Evolutionary conservation across 2,888 invertebrate species (phyloP), one percentile per base, ranked within the genome.

Genomic region (Pycnomerus fuliginosus): DNA sequence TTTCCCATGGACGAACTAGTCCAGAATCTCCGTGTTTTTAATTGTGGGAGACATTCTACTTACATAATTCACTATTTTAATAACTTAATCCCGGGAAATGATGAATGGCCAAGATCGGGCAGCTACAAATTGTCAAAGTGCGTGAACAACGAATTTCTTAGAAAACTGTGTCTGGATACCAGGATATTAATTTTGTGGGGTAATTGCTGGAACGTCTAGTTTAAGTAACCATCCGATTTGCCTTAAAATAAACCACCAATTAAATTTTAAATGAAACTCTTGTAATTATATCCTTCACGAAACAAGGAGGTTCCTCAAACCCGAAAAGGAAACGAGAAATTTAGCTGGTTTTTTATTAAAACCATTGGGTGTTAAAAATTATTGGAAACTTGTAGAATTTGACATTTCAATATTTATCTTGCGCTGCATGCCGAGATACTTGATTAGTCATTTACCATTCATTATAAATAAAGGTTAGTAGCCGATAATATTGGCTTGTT

Each of bases 191-290:
- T 47, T 42, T 47, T 20, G 27, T 37, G 12, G 24, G 42, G 46
- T 47, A 47, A 47, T 47, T 41, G 37, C 42, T 42, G 42, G 42
- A 47, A 42, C 42, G 46, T 47, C 42, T 47, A 47, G 16, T 47
- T 47, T 23, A 37, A 42, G 30, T 42, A 42, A 41, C 17, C 41
- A 47, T 24, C 30, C 16, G 31, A 41, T 40, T 29, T 35, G 13
- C 10, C 10, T 27, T 8, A 13, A 32, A 44, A 31, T 25, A 17
- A 43, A 37, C 28, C 43, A 23, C 25, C 31, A 31, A 36, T 43
- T 31, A 37, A 36, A 32, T 31, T 32, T 11, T 20, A 41, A 41
- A 41, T 16, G 28, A 33, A 33, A 39, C 22, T 28, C 15, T 5
- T 10, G 16, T 40, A 40, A 40, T 32, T 32, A 15, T 15, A 30